Evolutionary conservation across 2,888 invertebrate genomes (phyloP), one percentile per base, ranked within the genome.

Genomic region (Erebia aethiops): DNA sequence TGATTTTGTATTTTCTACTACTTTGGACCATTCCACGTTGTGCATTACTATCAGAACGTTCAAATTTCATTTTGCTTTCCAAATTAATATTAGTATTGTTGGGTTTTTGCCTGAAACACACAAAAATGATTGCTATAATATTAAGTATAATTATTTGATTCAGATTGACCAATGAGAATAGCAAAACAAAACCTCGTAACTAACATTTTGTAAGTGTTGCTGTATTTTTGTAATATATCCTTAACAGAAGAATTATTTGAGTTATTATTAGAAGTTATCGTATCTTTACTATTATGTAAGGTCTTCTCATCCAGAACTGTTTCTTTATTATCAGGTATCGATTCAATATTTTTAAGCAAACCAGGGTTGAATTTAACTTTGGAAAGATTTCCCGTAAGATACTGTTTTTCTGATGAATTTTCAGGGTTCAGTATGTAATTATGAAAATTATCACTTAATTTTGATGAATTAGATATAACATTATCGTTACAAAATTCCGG

Each of bases 201-300:
- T 74, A 77, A 90, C 90, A 78, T 78, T 64, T 77, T 77, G 52
- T 86, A 77, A n/a, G 82, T 77, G 69, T 77, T 81, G 49, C 81
- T 82, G 67, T 89, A 91, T 77, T 89, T 91, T 41, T 85, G 77
- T 69, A 91, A 79, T 62, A 92, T 81, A 73, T 81, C 81, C 52
- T 77, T 78, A 43, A 89, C 74, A 11, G 71, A 67, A 51, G 66
- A 13, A 41, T 72, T 57, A 57, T 73, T 75, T 72, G 74, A 78
- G 57, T 70, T 62, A 46, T 58, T 63, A 26, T 69, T 35, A n/a
- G 52, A 13, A 21, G 70, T 7, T 9, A n/a, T 60, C 10, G 41
- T n/a, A 41, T 41, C n/a, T 35, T 14, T 35, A 35, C 35, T 13
- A 8, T 41, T 41, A 2, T 8, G 8, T 26, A 26, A 11, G 41